Evolutionary conservation across 2,113 vertebrate genomes (phyloP), one percentile per base, ranked within the genome.

Genomic region (Corythaixoides concolor): DNA sequence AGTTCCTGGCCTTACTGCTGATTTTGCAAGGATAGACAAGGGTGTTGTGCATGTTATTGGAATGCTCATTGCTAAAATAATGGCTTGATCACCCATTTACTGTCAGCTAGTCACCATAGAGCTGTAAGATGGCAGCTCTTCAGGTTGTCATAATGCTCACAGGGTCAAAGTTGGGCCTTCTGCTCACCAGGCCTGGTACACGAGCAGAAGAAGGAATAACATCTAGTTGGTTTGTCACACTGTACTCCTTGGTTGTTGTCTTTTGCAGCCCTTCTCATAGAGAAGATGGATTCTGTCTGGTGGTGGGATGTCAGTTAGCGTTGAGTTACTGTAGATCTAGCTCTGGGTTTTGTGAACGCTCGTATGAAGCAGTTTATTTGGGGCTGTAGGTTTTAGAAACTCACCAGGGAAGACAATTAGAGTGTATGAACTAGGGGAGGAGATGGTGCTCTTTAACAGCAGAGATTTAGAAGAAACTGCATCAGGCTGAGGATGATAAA

Each of bases 51-150:
- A 0, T 30, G 13, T 22, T 4, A 19, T 16, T 15, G 32, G 41
- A 33, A 33, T 14, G 23, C 43, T 33, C 8, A 3, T 8, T 23
- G 41, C 68, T 73, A 58, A 59, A 70, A 59, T 20, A n/a, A 15
- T 0, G 1, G 39, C 13, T 8, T 37, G 49, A n/a, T 35, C 16
- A 12, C 12, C 11, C 0, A 0, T 22, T 26, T 6, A 2, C 62
- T 35, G 62, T 37, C 27, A 41, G 2, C 32, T 55, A 59, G 8
- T n/a, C 49, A 30, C 70, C 14, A 30, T 13, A 41, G 66, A 55
- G 41, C 27, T 49, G 15, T 26, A 5, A 53, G 27, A 22, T 30
- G 28, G 11, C 11, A 49, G 19, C 19, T 28, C n/a, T 37, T 66
- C 28, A 24, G 8, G 9, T 45, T 45, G 59, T 28, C 8, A 2